Evolutionary conservation across 2,888 invertebrate species (phyloP).

Genomic region (Harpalus rubripes): DNA sequence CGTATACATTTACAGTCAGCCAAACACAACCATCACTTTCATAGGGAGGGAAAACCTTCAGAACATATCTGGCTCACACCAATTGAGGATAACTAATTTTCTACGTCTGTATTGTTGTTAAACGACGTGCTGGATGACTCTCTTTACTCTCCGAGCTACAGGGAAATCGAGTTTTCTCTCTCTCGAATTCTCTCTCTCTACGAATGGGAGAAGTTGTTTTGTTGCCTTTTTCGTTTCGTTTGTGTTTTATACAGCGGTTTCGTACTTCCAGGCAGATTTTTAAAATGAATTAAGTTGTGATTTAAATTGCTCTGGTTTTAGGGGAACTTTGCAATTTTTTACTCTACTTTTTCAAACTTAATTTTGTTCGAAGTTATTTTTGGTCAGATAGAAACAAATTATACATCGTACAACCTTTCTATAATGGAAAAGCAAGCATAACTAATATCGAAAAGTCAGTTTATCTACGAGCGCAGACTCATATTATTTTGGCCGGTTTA

Average conservation of each 20-base stretch:
- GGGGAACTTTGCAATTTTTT: constrained; percentile 4
- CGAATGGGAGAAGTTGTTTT: constrained; percentile 1
- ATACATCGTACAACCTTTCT: not conserved
- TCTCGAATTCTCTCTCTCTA: constrained; percentile 4
- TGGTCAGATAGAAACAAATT: not conserved
- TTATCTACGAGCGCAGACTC: too few relatives aligned
- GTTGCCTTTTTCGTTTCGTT: constrained; percentile 48
- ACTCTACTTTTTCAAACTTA: constrained; percentile 3
- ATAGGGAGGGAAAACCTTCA: not conserved
- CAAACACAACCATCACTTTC: not conserved
- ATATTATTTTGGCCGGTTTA: too few relatives aligned
- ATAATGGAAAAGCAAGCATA: too few relatives aligned
- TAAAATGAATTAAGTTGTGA: constrained; percentile 62
- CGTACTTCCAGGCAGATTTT: constrained; percentile 56
- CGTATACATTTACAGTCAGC: constrained; percentile 62
- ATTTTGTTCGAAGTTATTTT: constrained; percentile 12
- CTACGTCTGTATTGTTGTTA: constrained; percentile 68
- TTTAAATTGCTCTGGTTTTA: constrained; percentile 58
- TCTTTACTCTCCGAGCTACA: constrained; percentile 37
- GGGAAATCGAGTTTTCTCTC: not conserved
- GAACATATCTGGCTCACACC: constrained; percentile 52
- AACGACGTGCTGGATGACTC: constrained; percentile 63
- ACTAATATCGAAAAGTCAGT: too few relatives aligned
- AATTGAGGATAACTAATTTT: constrained; percentile 70
- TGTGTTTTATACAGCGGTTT: constrained; percentile 53